These are phyloP conservation scores for Mya arenaria DNA, from an alignment of 1,140 invertebrate species.

Conservation along the genomic window DNA sequence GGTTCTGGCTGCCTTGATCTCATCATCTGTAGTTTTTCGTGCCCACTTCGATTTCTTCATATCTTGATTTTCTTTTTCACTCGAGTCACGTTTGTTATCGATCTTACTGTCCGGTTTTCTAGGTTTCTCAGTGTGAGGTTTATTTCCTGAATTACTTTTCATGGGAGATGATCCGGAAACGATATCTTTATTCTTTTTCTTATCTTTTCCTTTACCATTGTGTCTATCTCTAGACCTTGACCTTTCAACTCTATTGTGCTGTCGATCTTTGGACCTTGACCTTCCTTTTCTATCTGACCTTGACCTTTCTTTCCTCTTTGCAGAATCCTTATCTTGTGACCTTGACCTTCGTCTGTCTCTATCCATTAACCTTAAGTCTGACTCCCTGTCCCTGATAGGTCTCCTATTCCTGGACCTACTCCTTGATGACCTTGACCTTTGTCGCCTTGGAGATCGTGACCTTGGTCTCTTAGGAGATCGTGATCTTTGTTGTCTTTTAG, in stretches of 20 bases:
- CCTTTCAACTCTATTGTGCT: background rate
- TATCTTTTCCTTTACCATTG: background rate
- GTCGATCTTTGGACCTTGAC: background rate
- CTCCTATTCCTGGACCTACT: slow-evolving; percentile 54
- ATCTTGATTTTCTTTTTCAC: slow-evolving; percentile 31
- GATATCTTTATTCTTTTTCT: background rate
- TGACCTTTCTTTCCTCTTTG: slow-evolving; percentile 4
- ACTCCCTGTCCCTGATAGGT: slow-evolving; percentile 15
- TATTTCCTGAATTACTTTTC: no score
- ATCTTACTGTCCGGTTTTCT: no score
- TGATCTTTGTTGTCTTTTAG: slow-evolving; percentile 24
- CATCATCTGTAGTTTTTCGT: slow-evolving; percentile 55
- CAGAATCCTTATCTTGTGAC: slow-evolving; percentile 25
- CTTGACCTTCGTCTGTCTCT: slow-evolving; percentile 36
- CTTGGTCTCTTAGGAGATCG: slow-evolving; percentile 23
- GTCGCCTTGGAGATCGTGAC: no score
- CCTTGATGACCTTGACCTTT: slow-evolving; percentile 48
- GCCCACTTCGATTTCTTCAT: slow-evolving; percentile 60
- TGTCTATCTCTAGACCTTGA: background rate
- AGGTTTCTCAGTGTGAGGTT: no score
- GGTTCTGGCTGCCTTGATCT: slow-evolving; percentile 58
- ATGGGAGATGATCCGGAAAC: background rate
- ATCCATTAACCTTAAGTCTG: slow-evolving; percentile 48
- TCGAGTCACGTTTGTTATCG: no score
- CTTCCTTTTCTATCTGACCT: background rate